A percentile compares a stretch with the other conserved stretches of the same genome.
phyloP scores from a whole-genome alignment of 1,140 invertebrate genomes.

The Drosophila saltans region DNA sequence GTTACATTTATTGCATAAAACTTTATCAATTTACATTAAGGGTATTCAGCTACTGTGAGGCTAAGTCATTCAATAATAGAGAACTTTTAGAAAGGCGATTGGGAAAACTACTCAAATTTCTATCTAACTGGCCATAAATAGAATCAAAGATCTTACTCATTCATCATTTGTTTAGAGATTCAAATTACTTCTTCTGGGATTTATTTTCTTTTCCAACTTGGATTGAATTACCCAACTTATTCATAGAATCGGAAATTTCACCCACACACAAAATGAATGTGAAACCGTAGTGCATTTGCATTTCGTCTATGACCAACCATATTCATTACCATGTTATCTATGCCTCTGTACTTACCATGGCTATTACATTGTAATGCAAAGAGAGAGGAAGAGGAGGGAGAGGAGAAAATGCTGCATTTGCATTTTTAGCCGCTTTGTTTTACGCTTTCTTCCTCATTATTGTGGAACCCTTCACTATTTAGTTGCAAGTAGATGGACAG shows the following conservation, averaged over 20 bases:
- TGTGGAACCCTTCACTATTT: slow-evolving; percentile 30
- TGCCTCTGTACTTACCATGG: background rate
- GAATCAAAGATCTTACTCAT: background rate
- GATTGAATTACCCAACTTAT: background rate
- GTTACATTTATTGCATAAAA: slow-evolving; percentile 79
- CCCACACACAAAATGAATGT: slow-evolving; percentile 14
- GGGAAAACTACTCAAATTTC: too few relatives aligned
- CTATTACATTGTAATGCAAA: slow-evolving; percentile 35
- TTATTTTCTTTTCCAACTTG: background rate
- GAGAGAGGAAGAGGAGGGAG: background rate
- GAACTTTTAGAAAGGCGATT: too few relatives aligned
- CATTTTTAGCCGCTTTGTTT: slow-evolving; percentile 72
- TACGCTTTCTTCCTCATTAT: slow-evolving; percentile 71
- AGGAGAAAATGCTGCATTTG: slow-evolving; percentile 57
- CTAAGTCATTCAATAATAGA: too few relatives aligned
- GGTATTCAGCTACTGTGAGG: background rate
- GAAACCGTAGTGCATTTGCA: slow-evolving; percentile 45
- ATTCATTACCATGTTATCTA: background rate
- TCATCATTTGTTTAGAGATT: background rate
- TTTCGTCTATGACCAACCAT: slow-evolving; percentile 32
- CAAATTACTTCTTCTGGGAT: background rate
- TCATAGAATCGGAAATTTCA: slow-evolving; percentile 2
- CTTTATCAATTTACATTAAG: slow-evolving; percentile 69
- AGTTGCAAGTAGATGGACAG: slow-evolving; percentile 1
- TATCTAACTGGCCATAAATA: too few relatives aligned